Evolutionary conservation across 2,888 invertebrate species (phyloP).

Genomic region (Holacanthella duospinosa): DNA sequence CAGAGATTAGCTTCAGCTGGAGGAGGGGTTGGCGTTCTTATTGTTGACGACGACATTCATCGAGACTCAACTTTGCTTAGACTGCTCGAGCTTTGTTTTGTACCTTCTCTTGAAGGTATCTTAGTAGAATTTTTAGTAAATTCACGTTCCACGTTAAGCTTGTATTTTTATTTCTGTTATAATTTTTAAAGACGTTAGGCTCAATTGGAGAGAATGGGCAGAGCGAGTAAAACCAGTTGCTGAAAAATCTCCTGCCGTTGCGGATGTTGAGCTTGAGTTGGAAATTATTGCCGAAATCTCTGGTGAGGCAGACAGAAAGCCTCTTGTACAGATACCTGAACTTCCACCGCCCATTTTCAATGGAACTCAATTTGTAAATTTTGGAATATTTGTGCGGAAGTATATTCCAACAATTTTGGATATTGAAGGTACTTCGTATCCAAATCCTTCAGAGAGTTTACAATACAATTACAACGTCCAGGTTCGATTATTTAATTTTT

Average conservation of each 20-base stretch:
- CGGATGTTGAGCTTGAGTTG: background rate
- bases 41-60: background rate
- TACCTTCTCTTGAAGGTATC: background rate
- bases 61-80: background rate
- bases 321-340: background rate
- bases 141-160: too few species aligned
- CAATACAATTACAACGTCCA: background rate
- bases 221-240: background rate
- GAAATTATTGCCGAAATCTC: background rate
- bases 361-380: background rate
- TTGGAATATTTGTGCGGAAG: background rate
- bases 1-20: background rate
- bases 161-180: too few species aligned
- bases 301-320: background rate
- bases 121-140: too few species aligned
- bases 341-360: background rate
- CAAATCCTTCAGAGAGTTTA: background rate
- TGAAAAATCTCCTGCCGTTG: background rate
- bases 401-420: background rate
- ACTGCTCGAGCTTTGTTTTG: background rate
- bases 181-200: background rate
- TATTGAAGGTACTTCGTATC: background rate
- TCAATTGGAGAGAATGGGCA: background rate
- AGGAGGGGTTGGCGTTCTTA: background rate
- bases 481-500: too few species aligned